phyloP scores from a whole-genome alignment of 2,797 vertebrate genomes.

The Semaprochilodus insignis region DNA sequence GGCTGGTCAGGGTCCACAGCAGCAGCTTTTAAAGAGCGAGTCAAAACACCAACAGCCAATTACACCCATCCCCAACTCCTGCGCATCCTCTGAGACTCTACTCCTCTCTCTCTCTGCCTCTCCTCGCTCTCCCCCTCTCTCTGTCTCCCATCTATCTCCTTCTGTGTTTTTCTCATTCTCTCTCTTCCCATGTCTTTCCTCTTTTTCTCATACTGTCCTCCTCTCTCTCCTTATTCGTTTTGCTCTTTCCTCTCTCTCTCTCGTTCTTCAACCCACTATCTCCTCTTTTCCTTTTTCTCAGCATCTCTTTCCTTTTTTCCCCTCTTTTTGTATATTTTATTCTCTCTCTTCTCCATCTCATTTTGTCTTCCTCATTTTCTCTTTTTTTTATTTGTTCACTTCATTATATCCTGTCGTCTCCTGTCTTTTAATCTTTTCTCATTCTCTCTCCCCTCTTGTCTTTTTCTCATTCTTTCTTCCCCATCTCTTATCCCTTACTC shows the following conservation, averaged over 20 bases:
- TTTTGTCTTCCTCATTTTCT: background rate
- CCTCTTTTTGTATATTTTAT: background rate
- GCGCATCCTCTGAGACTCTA: conserved; percentile 17
- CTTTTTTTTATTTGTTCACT: too few species aligned
- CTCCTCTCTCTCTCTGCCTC: background rate
- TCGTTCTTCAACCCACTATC: too few species aligned
- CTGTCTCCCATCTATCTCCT: background rate
- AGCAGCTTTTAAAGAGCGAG: conserved; percentile 16
- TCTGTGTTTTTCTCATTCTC: too few species aligned
- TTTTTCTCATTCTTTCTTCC: background rate
- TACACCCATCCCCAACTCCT: conserved; percentile 9
- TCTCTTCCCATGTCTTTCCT: background rate
- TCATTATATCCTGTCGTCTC: too few species aligned
- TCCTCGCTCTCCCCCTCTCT: too few species aligned
- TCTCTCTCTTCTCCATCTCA: background rate
- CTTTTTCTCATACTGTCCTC: background rate
- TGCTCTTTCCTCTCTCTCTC: background rate
- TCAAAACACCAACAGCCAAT: conserved; percentile 33
- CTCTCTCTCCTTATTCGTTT: background rate
- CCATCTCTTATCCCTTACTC: background rate
- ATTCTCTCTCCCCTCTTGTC: background rate
- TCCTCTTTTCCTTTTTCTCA: background rate
- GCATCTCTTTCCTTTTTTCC: background rate
- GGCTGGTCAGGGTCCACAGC: conserved; percentile 27
- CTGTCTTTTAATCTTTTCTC: background rate